Evolutionary conservation across 2,888 invertebrate genomes (phyloP).

Genomic region (Rhogogaster chlorosoma): DNA sequence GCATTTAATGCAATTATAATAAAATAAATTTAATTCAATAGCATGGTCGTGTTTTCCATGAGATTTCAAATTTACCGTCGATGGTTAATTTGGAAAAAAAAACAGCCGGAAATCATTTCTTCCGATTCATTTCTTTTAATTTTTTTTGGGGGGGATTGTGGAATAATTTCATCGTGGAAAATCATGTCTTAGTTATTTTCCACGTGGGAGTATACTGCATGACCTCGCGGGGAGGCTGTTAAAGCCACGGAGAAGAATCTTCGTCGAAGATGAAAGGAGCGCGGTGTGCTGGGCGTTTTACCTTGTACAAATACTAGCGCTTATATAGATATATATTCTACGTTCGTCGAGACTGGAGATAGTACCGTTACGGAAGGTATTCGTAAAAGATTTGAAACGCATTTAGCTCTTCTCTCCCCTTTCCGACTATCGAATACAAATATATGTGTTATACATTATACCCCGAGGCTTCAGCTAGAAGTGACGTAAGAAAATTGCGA

Average conservation of each 20-base stretch:
- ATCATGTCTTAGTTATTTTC: background rate
- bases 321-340: background rate
- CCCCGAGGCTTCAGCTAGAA: background rate
- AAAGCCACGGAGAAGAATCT: background rate
- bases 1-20: no score
- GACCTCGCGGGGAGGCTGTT: background rate
- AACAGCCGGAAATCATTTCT: background rate
- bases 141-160: no score
- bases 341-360: background rate
- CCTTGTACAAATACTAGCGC: conserved; percentile 43
- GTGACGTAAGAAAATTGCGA: background rate
- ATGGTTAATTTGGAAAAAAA: background rate
- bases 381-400: conserved; percentile 48
- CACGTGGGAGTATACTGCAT: background rate
- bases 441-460: background rate
- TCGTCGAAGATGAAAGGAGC: conserved; percentile 11
- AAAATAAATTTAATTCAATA: no score
- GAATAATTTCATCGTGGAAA: background rate
- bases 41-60: background rate
- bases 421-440: conserved; percentile 1
- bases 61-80: background rate
- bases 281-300: conserved; percentile 41
- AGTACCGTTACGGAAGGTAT: conserved; percentile 17
- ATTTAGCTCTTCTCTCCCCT: conserved; percentile 21
- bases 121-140: background rate